These are phyloP conservation scores for Brenthis hecate DNA, from an alignment of 2,888 invertebrate species.

Conservation along the genomic window DNA sequence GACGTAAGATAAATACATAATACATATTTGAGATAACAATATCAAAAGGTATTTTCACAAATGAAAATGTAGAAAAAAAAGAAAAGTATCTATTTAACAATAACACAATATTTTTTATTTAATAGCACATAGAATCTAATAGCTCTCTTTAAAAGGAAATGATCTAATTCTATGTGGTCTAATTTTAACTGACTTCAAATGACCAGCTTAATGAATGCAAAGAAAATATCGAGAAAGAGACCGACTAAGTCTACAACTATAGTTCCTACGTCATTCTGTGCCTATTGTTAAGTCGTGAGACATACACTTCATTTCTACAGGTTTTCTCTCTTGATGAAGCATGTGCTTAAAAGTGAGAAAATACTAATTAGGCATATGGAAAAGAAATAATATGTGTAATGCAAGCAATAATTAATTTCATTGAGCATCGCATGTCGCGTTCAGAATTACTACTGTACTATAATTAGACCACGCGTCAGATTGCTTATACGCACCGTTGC, in stretches of 20 bases:
- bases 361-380: constrained; percentile 13
- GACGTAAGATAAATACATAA: too few species aligned
- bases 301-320: background rate
- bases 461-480: constrained; percentile 66
- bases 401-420: constrained; percentile 48
- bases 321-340: background rate
- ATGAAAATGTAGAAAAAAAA: too few species aligned
- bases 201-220: constrained; percentile 28
- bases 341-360: background rate
- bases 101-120: background rate
- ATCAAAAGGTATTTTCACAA: too few species aligned
- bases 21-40: too few species aligned
- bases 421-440: constrained; percentile 56
- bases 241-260: constrained; percentile 25
- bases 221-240: constrained; percentile 26
- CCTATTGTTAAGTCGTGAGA: constrained; percentile 21
- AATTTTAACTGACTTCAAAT: constrained; percentile 28
- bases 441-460: constrained; percentile 55
- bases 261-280: constrained; percentile 22
- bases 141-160: constrained; percentile 16
- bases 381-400: constrained; percentile 32
- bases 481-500: constrained; percentile 61
- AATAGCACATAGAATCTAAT: background rate
- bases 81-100: background rate
- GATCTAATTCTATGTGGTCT: constrained; percentile 18